Percentiles rank a stretch among this genome's conserved stretches.
Evolutionary conservation across 2,888 invertebrate genomes (phyloP).

Genomic region (Cerastis leucographa): DNA sequence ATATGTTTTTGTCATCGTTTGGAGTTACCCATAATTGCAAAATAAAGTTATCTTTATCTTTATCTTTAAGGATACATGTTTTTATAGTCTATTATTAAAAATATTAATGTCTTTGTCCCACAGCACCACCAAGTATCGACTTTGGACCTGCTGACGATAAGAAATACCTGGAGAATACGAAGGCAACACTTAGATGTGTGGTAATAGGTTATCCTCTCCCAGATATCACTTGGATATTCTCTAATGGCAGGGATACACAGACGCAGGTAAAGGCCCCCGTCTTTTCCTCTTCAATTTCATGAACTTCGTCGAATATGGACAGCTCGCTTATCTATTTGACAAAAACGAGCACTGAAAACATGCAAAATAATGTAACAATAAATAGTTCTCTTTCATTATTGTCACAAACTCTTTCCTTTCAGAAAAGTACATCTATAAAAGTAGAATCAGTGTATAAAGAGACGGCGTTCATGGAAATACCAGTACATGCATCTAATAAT

Average conservation of each 20-base stretch:
- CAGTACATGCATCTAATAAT: slow-evolving; percentile 72
- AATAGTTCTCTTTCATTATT: background rate
- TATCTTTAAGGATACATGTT: background rate
- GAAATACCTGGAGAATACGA: slow-evolving; percentile 68
- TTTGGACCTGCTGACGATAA: slow-evolving; percentile 70
- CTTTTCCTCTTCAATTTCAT: background rate
- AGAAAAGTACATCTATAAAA: slow-evolving; percentile 61
- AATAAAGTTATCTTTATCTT: no score
- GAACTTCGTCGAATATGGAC: background rate
- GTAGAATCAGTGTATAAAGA: slow-evolving; percentile 69
- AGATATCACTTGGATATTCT: slow-evolving; percentile 77
- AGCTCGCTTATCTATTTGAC: background rate
- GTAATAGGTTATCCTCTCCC: slow-evolving; percentile 81
- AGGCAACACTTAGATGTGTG: slow-evolving; percentile 73
- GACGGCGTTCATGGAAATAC: slow-evolving; percentile 72
- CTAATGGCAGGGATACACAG: slow-evolving; percentile 60
- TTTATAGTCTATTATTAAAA: background rate
- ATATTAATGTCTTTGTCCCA: slow-evolving; percentile 17
- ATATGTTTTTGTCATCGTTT: no score
- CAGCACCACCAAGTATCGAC: slow-evolving; percentile 75
- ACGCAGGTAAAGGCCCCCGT: background rate
- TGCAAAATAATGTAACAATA: background rate
- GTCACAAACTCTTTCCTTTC: slow-evolving; percentile 16
- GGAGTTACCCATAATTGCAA: no score
- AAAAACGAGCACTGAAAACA: background rate